Conservation (phyloP, 2,113 vertebrate genomes). For the Gnathonemus longibarbis region DNA sequence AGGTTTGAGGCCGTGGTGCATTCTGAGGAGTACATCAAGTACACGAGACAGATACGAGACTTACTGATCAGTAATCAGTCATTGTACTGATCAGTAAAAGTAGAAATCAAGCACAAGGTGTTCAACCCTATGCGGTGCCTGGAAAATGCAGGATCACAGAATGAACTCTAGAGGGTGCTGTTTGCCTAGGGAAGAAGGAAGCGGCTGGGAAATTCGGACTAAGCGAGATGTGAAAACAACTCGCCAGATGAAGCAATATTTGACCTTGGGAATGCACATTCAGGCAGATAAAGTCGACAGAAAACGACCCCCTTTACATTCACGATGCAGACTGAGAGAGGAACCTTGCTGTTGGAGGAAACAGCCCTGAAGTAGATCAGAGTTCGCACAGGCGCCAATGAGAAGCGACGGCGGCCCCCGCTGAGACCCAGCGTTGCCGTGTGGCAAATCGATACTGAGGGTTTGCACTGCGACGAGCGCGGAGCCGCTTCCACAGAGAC, state of each 20-base stretch:
- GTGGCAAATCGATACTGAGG: neutral
- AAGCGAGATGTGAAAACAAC: neutral
- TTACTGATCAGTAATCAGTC: neutral
- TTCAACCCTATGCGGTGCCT: neutral
- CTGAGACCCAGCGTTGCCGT: neutral
- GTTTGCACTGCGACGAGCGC: neutral
- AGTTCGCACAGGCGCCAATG: neutral
- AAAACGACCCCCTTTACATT: neutral
- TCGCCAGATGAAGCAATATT: neutral
- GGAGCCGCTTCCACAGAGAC: neutral
- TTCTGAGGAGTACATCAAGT: neutral
- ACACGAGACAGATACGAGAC: neutral
- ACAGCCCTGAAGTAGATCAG: neutral
- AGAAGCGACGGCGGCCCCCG: neutral
- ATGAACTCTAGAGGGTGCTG: constrained; percentile 7
- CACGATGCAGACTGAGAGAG: neutral
- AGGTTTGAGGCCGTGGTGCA: neutral
- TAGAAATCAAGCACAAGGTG: neutral
- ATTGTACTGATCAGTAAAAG: neutral
- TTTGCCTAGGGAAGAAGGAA: neutral
- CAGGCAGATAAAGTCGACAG: neutral
- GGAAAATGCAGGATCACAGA: neutral
- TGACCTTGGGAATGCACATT: neutral
- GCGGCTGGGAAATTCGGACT: neutral
- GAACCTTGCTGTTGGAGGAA: neutral